Percentiles rank a stretch among this genome's conserved stretches.
phyloP scores from a whole-genome alignment of 2,113 vertebrate genomes.

The Chlamydotis undulata region DNA sequence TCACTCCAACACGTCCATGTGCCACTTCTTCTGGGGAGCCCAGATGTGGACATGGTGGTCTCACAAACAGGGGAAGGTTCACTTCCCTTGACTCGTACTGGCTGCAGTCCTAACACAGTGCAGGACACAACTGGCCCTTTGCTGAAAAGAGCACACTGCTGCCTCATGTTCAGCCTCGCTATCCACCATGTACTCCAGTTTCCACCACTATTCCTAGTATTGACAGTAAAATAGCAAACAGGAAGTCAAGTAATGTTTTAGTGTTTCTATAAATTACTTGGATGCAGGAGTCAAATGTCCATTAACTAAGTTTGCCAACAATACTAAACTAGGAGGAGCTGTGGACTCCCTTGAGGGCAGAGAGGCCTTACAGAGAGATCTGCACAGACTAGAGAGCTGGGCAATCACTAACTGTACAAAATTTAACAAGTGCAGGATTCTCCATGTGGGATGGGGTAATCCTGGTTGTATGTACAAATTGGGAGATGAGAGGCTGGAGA shows the following conservation, averaged over 20 bases:
- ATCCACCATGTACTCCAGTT: neutral
- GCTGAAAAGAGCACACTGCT: neutral
- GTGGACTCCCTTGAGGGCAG: neutral
- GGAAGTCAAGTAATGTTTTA: neutral
- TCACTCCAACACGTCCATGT: neutral
- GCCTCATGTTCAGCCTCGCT: neutral
- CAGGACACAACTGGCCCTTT: neutral
- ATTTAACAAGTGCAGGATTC: neutral
- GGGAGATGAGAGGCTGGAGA: neutral
- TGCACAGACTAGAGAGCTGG: neutral
- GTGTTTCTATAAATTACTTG: neutral
- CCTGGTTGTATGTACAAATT: fast-evolving
- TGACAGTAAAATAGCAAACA: neutral
- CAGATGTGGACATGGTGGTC: neutral
- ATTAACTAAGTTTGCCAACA: neutral
- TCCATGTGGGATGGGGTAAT: neutral
- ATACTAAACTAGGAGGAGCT: neutral
- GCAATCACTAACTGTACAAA: fast-evolving
- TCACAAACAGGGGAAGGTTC: neutral
- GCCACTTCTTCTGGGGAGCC: neutral
- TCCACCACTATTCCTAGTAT: neutral
- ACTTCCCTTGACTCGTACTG: neutral
- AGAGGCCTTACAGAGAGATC: neutral
- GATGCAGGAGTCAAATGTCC: neutral
- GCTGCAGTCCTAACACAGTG: neutral